These are phyloP conservation scores for Drosophila rellima DNA, from an alignment of 2,888 invertebrate species.

Conservation along the genomic window DNA sequence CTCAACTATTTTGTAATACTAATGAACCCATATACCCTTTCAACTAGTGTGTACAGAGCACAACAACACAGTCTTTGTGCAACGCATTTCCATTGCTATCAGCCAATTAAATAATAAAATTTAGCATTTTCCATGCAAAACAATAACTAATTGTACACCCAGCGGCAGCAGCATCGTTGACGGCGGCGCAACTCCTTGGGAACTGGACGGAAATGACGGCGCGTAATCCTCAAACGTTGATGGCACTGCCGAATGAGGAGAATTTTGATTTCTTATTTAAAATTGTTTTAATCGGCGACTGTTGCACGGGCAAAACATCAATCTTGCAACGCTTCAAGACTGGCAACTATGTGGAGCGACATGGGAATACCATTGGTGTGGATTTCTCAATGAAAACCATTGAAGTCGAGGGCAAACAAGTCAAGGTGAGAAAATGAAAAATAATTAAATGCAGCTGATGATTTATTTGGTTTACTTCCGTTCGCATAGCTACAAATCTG, in stretches of 20 bases:
- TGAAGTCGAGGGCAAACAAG: slow-evolving; percentile 95
- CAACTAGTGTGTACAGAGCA: slow-evolving; percentile 31
- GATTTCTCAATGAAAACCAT: slow-evolving; percentile 99
- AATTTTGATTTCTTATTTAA: slow-evolving; percentile 97
- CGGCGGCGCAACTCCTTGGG: slow-evolving; percentile 16
- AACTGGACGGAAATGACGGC: slow-evolving; percentile 87
- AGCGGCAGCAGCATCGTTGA: slow-evolving; percentile 19
- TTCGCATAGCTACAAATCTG: slow-evolving; percentile 90
- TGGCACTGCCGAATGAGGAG: slow-evolving; percentile 91
- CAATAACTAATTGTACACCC: slow-evolving; percentile 42
- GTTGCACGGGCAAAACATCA: slow-evolving; percentile 96
- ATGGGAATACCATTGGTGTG: slow-evolving; percentile 98
- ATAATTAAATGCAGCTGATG: not conserved
- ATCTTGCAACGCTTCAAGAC: slow-evolving; percentile 98
- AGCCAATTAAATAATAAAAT: slow-evolving; percentile 43
- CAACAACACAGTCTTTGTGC: slow-evolving; percentile 56
- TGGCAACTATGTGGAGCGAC: slow-evolving; percentile 97
- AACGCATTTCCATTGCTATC: slow-evolving; percentile 59
- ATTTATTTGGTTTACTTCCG: not conserved
- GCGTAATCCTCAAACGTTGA: slow-evolving; percentile 91
- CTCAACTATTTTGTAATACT: not conserved
- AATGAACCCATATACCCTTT: slow-evolving; percentile 22
- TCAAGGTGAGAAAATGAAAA: slow-evolving; percentile 90
- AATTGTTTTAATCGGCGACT: slow-evolving; percentile 96
- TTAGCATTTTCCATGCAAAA: slow-evolving; percentile 50